Percentiles rank a stretch among this genome's conserved stretches.
Evolutionary conservation across 2,888 invertebrate genomes (phyloP).

Genomic region (Gisinianus flammeolus): DNA sequence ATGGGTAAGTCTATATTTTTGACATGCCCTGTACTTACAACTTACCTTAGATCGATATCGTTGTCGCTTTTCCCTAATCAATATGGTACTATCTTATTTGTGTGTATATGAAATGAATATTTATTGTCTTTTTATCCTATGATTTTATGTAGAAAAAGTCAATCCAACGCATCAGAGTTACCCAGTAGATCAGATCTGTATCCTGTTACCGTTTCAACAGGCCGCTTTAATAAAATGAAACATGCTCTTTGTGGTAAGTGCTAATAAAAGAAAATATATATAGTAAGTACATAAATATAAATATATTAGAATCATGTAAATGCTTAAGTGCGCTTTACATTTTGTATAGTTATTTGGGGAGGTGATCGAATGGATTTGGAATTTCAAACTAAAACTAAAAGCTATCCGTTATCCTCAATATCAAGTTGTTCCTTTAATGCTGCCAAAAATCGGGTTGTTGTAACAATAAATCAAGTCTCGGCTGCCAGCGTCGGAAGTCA

Average conservation of each 20-base stretch:
- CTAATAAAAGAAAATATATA: background rate
- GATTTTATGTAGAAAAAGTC: slow-evolving; percentile 20
- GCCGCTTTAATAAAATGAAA: slow-evolving; percentile 54
- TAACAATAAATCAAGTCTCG: slow-evolving; percentile 45
- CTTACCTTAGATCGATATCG: no score
- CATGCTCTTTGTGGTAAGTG: slow-evolving; percentile 56
- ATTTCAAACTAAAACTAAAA: slow-evolving; percentile 56
- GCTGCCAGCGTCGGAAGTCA: slow-evolving; percentile 45
- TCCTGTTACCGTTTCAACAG: slow-evolving; percentile 56
- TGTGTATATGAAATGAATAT: no score
- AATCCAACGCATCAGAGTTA: background rate
- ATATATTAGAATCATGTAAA: slow-evolving; percentile 6
- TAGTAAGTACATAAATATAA: background rate
- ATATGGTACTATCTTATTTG: no score
- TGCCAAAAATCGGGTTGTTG: slow-evolving; percentile 54
- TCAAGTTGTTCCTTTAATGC: slow-evolving; percentile 54
- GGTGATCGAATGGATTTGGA: slow-evolving; percentile 58
- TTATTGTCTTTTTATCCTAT: no score
- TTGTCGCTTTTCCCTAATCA: no score
- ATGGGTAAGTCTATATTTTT: slow-evolving; percentile 43
- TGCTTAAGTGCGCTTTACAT: no score
- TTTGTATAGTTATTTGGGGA: slow-evolving; percentile 52
- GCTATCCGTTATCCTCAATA: slow-evolving; percentile 53
- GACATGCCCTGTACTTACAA: no score
- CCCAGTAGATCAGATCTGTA: slow-evolving; percentile 48